Conservation (phyloP, 2,797 vertebrate genomes). For the Atherinosoma microstoma region DNA sequence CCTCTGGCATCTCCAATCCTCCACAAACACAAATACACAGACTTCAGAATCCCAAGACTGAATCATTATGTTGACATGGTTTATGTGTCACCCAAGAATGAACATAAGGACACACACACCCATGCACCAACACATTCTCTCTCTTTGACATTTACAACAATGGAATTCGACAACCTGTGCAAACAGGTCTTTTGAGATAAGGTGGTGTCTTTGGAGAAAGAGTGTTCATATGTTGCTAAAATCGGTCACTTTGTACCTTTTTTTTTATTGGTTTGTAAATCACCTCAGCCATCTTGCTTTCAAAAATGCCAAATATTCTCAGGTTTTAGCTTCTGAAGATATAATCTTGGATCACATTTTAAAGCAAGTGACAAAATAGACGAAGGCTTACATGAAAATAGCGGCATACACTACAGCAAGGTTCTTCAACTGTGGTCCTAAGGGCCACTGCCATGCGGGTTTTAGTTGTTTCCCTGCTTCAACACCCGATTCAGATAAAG, state of each 20-base stretch:
- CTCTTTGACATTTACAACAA: neutral
- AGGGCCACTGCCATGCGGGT: no score
- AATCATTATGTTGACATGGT: conserved; percentile 2
- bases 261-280: neutral
- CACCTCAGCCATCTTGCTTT: no score
- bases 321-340: no score
- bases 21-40: neutral
- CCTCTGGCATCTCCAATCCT: neutral
- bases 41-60: neutral
- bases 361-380: no score
- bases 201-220: neutral
- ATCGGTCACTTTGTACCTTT: neutral
- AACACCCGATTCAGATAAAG: neutral
- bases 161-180: neutral
- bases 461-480: neutral
- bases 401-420: no score
- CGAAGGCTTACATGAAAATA: no score
- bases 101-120: conserved; percentile 21
- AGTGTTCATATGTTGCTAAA: neutral
- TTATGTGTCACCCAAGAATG: conserved; percentile 21
- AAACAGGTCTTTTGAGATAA: neutral
- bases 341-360: no score
- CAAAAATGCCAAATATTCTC: no score
- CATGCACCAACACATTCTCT: neutral
- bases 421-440: no score